These are phyloP conservation scores for Drosophila micromelanica DNA, from an alignment of 1,140 invertebrate genomes.

Conservation along the genomic window DNA sequence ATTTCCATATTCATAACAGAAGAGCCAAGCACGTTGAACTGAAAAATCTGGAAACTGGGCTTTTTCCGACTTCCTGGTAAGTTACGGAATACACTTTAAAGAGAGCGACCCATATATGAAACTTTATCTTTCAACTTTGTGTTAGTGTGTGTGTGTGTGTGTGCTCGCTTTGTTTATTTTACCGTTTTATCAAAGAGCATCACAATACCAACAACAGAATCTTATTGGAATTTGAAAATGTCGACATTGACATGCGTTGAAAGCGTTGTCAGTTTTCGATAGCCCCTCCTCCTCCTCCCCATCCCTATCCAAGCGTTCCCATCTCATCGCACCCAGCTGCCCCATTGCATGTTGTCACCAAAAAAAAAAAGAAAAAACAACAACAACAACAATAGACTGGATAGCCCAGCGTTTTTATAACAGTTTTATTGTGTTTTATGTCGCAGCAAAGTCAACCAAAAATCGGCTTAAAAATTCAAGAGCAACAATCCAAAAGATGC, in stretches of 20 bases:
- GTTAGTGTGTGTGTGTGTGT: conserved; percentile 1
- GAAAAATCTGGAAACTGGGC: conserved; percentile 17
- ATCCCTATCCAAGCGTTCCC: background rate
- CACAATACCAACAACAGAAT: conserved; percentile 30
- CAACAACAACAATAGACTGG: background rate
- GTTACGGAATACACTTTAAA: conserved; percentile 10
- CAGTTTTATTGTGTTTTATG: conserved; percentile 72
- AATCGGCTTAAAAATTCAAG: conserved; percentile 68
- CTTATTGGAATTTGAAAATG: conserved; percentile 71
- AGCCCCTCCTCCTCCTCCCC: background rate
- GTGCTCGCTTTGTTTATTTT: conserved; percentile 32
- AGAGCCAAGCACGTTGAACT: background rate
- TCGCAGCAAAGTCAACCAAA: conserved; percentile 61
- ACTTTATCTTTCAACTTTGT: background rate
- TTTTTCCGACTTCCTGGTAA: conserved; percentile 38
- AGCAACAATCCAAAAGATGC: conserved; percentile 69
- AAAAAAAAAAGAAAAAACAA: too few relatives aligned
- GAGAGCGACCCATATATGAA: background rate
- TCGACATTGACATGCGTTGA: conserved; percentile 55
- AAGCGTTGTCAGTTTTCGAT: conserved; percentile 51
- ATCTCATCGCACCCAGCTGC: background rate
- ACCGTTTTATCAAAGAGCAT: conserved; percentile 43
- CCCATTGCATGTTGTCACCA: conserved; percentile 28
- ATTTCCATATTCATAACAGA: conserved; percentile 33
- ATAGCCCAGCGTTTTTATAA: conserved; percentile 31